Conservation (phyloP, 2,888 invertebrate genomes). For the Lepidochitona cinerea region DNA sequence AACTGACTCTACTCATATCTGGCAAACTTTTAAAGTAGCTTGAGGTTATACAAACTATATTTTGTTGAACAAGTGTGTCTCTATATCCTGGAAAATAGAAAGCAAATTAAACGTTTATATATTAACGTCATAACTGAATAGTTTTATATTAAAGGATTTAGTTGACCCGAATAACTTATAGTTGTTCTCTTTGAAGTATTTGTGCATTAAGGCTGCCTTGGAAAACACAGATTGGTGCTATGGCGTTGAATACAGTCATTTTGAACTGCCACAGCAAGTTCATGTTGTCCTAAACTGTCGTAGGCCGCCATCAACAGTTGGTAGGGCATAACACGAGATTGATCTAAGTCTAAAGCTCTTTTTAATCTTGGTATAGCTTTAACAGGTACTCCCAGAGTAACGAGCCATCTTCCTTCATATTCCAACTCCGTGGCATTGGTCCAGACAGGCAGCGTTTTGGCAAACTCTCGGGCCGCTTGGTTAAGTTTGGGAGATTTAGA, state of each 20-base stretch:
- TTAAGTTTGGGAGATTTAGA: conserved; percentile 18
- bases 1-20: too few relatives aligned
- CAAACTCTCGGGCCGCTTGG: conserved; percentile 19
- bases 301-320: conserved; percentile 15
- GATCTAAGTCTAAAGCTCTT: conserved; percentile 28
- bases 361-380: conserved; percentile 38
- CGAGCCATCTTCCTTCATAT: conserved; percentile 52
- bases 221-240: too few relatives aligned
- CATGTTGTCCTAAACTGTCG: not conserved
- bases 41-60: too few relatives aligned
- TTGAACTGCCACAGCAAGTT: not conserved
- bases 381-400: conserved; percentile 37
- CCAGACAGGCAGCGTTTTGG: conserved; percentile 33
- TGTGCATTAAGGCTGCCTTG: too few relatives aligned
- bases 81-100: too few relatives aligned
- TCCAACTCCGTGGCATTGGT: conserved; percentile 48
- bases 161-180: too few relatives aligned
- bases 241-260: conserved; percentile 3
- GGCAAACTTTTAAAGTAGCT: too few relatives aligned
- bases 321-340: conserved; percentile 6
- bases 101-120: too few relatives aligned
- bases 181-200: too few relatives aligned
- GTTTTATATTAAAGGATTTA: too few relatives aligned
- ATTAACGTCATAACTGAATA: too few relatives aligned
- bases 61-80: too few relatives aligned